Conservation (phyloP, 2,797 vertebrate genomes). For the Varecia variegata region DNA sequence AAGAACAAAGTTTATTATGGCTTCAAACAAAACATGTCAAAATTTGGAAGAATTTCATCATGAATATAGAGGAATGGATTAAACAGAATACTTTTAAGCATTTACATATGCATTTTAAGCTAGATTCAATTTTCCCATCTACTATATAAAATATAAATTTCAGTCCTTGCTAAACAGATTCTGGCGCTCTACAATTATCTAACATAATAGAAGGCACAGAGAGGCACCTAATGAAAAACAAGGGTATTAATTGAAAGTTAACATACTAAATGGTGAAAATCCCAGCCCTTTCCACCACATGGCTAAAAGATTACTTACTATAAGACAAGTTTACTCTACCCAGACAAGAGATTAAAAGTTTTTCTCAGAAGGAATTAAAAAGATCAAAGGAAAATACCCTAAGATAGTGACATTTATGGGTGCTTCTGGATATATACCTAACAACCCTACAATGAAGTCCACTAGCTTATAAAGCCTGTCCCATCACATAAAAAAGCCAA, state of each 20-base stretch:
- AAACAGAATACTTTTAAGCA: background rate
- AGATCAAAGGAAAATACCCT: background rate
- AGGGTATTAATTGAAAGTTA: background rate
- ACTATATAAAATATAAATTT: background rate
- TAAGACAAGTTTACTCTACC: background rate
- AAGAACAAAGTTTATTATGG: background rate
- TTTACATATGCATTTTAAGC: background rate
- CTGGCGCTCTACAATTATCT: background rate
- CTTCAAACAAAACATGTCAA: background rate
- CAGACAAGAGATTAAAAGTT: background rate
- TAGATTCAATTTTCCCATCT: background rate
- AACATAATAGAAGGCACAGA: background rate
- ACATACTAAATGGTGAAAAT: background rate
- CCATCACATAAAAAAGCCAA: background rate
- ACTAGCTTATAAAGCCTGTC: background rate
- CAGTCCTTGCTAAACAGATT: background rate
- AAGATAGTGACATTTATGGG: background rate
- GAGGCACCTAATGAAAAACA: background rate
- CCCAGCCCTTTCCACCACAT: background rate
- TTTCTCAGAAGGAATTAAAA: background rate
- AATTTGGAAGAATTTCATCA: background rate
- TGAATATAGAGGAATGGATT: background rate
- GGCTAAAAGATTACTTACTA: background rate
- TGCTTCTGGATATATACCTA: background rate
- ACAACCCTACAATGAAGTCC: background rate